These are phyloP conservation scores for Ictidomys tridecemlineatus DNA, from an alignment of 2,113 vertebrate genomes.

Conservation along the genomic window DNA sequence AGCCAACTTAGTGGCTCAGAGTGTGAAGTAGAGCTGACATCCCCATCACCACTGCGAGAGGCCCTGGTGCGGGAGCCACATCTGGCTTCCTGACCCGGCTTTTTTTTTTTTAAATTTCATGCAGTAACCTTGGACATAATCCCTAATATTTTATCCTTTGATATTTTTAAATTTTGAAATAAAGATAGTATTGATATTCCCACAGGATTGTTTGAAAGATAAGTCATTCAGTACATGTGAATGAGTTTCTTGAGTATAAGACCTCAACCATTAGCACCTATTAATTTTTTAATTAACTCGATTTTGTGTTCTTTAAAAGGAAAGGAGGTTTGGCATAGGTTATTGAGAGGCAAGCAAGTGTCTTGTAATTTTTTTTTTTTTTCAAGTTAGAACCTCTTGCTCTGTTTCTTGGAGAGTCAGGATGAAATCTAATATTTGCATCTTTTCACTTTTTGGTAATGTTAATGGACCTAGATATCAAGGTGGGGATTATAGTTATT, in stretches of 20 bases:
- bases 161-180: background rate
- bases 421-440: background rate
- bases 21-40: background rate
- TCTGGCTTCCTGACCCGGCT: accelerated
- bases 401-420: background rate
- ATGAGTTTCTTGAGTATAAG: background rate
- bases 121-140: background rate
- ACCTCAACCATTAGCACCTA: background rate
- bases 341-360: background rate
- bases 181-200: background rate
- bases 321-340: background rate
- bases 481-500: background rate
- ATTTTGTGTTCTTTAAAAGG: background rate
- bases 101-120: background rate
- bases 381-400: background rate
- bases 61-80: too few relatives aligned
- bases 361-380: background rate
- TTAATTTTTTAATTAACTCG: background rate
- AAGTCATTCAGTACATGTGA: background rate
- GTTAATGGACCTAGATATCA: background rate
- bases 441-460: background rate
- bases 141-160: background rate
- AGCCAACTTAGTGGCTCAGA: background rate
- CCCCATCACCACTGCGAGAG: accelerated
- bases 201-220: background rate